phyloP scores from a whole-genome alignment of 1,140 invertebrate genomes.

The Pseudomyrmex flavicornis region DNA sequence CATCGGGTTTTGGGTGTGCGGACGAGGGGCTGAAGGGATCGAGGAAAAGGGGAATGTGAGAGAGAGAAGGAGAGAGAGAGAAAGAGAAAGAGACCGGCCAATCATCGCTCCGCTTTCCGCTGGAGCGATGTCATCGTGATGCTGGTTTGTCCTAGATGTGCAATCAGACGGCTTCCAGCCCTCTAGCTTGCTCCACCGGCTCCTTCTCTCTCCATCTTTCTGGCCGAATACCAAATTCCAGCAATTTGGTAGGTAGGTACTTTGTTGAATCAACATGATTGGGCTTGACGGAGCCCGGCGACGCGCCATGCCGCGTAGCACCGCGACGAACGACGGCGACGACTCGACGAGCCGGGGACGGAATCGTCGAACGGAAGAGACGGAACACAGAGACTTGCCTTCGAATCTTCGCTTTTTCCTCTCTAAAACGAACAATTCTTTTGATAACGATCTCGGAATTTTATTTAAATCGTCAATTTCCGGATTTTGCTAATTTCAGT shows the following conservation, averaged over 20 bases:
- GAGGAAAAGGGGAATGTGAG: conserved; percentile 68
- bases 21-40: conserved; percentile 69
- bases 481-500: neutral
- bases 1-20: conserved; percentile 86
- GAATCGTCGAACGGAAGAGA: conserved; percentile 14
- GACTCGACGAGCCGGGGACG: conserved; percentile 33
- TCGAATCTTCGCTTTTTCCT: conserved; percentile 19
- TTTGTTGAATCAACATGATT: conserved; percentile 86
- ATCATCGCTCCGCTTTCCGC: conserved; percentile 84
- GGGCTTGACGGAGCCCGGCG: conserved; percentile 82
- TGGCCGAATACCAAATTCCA: conserved; percentile 86
- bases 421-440: conserved; percentile 7
- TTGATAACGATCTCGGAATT: conserved; percentile 32
- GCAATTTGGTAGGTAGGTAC: conserved; percentile 85
- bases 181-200: conserved; percentile 72
- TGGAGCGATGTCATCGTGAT: conserved; percentile 82
- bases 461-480: neutral
- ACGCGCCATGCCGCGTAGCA: conserved; percentile 54
- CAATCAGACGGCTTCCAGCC: conserved; percentile 82
- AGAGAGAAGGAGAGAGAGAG: conserved; percentile 63
- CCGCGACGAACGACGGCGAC: conserved; percentile 41
- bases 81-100: conserved; percentile 73
- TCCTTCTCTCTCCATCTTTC: conserved; percentile 73
- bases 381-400: neutral
- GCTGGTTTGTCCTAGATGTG: conserved; percentile 85